Evolutionary conservation across 2,888 invertebrate genomes (phyloP), one percentile per base, ranked within the genome.

Genomic region (Dryobotodes eremita): DNA sequence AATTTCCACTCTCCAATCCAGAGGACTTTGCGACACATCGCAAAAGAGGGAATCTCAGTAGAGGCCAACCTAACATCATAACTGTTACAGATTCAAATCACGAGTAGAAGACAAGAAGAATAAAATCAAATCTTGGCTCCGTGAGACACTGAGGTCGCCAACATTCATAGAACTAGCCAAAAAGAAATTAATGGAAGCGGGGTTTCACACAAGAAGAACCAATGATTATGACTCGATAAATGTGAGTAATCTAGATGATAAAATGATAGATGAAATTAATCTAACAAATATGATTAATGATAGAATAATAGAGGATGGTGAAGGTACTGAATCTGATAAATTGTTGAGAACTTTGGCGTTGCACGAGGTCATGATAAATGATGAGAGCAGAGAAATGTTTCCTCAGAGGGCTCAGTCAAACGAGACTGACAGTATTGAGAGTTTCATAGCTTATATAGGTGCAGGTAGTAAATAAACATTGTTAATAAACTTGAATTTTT

Each of bases 31-130:
- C 8, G 10, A 46, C 46, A 5, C 46, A 8, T 10, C 46, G 46
- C 46, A 10, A 8, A 46, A 31, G 31, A 62, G 36, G 23, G 6
- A 62, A 23, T 62, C 23, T 62, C 23, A 62, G 2, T 62, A 36
- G 11, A 2, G 36, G 6, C 36, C 11, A 46, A 73, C 17, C 10
- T 17, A 11, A 53, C 7, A 13, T 46, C n/a, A 26, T 17, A 61
- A 71, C 7, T 36, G 79, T 81, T 61, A n/a, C 88, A 96, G 96
- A 85, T 96, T 96, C 88, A 96, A 96, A 90, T 93, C 94, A 0
- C 89, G 94, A 36, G 95, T 96, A 0, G 96, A 96, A 91, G 94
- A 95, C 70, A 96, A 96, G 79, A 96, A 96, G 80, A 95, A 94
- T 84, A 95, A 94, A 92, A 96, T 96, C 31, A 96, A 96, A 77